These are phyloP conservation scores for Falco peregrinus DNA, from an alignment of 2,797 vertebrate genomes.

Conservation along the genomic window DNA sequence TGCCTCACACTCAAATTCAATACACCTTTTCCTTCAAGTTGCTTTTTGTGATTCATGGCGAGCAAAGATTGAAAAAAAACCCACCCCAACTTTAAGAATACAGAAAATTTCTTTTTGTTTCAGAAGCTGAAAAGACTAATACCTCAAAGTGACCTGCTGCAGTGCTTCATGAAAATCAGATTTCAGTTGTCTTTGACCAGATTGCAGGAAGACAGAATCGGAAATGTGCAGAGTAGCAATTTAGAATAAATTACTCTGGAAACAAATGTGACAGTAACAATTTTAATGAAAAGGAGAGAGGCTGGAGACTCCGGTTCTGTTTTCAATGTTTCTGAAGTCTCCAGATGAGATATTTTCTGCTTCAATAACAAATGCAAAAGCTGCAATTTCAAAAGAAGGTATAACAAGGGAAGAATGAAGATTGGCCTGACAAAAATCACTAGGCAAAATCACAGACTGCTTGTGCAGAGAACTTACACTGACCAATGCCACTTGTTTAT, in stretches of 20 bases:
- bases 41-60: not conserved
- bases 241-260: constrained; percentile 12
- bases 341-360: constrained; percentile 20
- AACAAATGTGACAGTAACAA: constrained; percentile 1
- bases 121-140: not conserved
- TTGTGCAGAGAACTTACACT: not conserved
- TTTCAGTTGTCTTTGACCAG: not conserved
- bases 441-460: not conserved
- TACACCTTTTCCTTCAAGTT: not conserved
- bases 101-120: not conserved
- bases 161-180: not conserved
- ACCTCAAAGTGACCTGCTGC: not conserved
- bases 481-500: not conserved
- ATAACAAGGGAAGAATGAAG: not conserved
- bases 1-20: not conserved
- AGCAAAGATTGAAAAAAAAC: not conserved
- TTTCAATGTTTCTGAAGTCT: constrained; percentile 5
- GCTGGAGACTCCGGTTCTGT: not conserved
- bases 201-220: not conserved
- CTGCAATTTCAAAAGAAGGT: not conserved
- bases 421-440: not conserved
- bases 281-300: constrained; percentile 36
- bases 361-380: not conserved
- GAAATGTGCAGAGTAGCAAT: constrained; percentile 6
- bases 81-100: not conserved